These are phyloP conservation scores for Peromyscus attwateri DNA, from an alignment of 2,797 vertebrate genomes.

Conservation along the genomic window DNA sequence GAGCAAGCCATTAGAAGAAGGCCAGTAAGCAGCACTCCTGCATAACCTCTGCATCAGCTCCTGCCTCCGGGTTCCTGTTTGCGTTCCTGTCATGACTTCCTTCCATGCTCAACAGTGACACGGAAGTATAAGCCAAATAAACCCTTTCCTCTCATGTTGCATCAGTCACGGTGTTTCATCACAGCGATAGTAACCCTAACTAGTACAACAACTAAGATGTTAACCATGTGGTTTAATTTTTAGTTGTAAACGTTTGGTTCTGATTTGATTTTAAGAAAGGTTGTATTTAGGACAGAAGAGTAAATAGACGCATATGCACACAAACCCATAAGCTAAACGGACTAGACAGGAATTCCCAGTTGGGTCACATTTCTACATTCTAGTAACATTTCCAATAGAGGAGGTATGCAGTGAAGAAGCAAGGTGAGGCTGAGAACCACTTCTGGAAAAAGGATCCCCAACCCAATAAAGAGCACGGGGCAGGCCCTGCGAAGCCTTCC, in stretches of 20 bases:
- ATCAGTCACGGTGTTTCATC: not conserved
- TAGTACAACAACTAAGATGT: not conserved
- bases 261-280: not conserved
- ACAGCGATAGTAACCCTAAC: not conserved
- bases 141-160: not conserved
- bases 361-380: not conserved
- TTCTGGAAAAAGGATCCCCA: not conserved
- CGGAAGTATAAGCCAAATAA: not conserved
- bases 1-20: not conserved
- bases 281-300: not conserved
- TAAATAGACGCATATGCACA: not conserved
- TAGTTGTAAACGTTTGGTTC: not conserved
- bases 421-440: not conserved
- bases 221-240: not conserved
- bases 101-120: not conserved
- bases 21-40: not conserved
- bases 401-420: not conserved
- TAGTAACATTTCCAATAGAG: not conserved
- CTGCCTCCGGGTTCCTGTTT: not conserved
- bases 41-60: not conserved
- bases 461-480: not conserved
- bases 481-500: not conserved
- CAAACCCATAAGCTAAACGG: not conserved
- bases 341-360: not conserved
- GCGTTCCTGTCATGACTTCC: not conserved